Evolutionary conservation across 2,797 vertebrate genomes (phyloP).

Genomic region (Sylvia borin): DNA sequence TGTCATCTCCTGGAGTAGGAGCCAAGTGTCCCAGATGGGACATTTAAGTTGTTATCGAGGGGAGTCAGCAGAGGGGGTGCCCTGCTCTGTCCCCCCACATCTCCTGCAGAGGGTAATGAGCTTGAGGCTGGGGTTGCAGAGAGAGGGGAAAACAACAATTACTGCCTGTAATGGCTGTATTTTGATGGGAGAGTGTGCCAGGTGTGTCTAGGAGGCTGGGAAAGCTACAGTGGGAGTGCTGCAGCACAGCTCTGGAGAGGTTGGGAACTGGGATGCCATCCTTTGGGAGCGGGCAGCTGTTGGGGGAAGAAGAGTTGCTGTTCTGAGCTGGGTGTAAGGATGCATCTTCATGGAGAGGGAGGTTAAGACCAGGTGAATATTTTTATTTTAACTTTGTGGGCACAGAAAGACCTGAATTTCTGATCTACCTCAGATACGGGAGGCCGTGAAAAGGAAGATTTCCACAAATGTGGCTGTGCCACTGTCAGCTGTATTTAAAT

Average conservation of each 20-base stretch:
- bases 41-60: accelerated
- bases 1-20: not conserved
- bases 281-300: accelerated
- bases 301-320: not conserved
- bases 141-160: not conserved
- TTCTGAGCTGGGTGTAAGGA: not conserved
- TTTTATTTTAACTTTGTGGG: not conserved
- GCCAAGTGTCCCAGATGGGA: not conserved
- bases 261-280: accelerated
- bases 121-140: not conserved
- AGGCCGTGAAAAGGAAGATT: not conserved
- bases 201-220: not conserved
- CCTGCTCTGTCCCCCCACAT: not conserved
- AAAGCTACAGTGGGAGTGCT: not conserved
- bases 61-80: not conserved
- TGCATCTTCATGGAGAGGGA: not conserved
- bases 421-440: not conserved
- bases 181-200: not conserved
- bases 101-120: accelerated
- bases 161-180: accelerated
- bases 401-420: not conserved
- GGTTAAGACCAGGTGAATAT: not conserved
- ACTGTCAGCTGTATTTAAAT: not conserved
- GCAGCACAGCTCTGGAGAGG: not conserved
- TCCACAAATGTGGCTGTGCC: not conserved